Evolutionary conservation across 1,140 invertebrate species (phyloP).

Genomic region (Microplitis demolitor): DNA sequence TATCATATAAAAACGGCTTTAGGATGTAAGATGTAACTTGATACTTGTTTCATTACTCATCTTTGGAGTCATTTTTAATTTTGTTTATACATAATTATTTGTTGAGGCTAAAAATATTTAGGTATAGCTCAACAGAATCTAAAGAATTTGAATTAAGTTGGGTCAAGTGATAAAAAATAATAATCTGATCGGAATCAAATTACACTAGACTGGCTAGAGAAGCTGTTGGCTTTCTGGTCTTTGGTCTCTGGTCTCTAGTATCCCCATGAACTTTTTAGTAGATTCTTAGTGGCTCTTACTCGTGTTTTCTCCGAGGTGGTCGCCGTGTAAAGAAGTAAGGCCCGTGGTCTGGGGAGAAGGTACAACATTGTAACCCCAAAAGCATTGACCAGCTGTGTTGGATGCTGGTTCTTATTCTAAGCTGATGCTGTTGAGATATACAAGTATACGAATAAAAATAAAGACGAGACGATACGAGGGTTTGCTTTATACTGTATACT

Average conservation of each 20-base stretch:
- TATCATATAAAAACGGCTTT: no score
- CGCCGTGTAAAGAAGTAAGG: constrained; percentile 2
- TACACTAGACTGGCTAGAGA: background rate
- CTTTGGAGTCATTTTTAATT: no score
- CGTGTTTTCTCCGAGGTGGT: constrained; percentile 5
- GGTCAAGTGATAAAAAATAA: background rate
- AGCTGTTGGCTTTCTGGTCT: background rate
- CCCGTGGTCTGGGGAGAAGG: background rate
- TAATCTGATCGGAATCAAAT: background rate
- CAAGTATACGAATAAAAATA: background rate
- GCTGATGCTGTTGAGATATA: background rate
- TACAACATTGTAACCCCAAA: background rate
- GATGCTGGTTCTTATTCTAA: background rate
- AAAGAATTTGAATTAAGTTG: background rate
- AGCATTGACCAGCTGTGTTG: constrained; percentile 18
- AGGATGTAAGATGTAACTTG: no score
- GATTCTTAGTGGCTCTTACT: background rate
- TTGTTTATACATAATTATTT: no score
- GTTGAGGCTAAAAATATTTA: background rate
- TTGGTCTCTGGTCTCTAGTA: background rate
- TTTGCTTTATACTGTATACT: no score
- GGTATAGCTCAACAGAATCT: background rate
- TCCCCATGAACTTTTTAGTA: background rate
- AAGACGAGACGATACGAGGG: background rate
- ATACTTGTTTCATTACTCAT: no score